These are phyloP conservation scores for Astyanax mexicanus DNA, from an alignment of 2,797 vertebrate genomes.

Conservation along the genomic window DNA sequence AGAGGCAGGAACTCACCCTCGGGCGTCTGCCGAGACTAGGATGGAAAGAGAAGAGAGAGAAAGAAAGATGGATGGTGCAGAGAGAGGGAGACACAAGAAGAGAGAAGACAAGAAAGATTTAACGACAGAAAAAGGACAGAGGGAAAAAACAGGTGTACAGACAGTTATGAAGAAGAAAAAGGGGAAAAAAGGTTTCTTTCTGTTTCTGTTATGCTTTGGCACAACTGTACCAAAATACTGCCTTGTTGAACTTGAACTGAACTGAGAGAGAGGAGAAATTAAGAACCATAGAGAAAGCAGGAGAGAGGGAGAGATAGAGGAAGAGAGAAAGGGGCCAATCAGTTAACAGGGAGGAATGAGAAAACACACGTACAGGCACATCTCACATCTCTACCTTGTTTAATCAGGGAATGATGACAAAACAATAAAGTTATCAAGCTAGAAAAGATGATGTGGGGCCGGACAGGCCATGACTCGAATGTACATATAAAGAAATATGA, in stretches of 20 bases:
- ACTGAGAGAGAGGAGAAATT: too few relatives aligned
- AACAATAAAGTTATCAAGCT: background rate
- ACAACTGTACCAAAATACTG: background rate
- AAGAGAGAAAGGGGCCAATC: background rate
- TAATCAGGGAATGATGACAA: background rate
- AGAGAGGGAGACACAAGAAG: conserved; percentile 55
- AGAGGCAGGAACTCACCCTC: conserved; percentile 98
- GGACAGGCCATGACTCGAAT: background rate
- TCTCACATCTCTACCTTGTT: background rate
- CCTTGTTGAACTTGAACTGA: too few relatives aligned
- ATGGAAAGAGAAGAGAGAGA: conserved; percentile 14
- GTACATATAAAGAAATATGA: background rate
- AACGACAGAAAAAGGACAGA: background rate
- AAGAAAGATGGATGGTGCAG: background rate
- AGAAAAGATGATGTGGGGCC: background rate
- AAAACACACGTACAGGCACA: conserved; percentile 5
- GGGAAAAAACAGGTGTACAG: background rate
- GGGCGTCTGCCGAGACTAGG: conserved; percentile 96
- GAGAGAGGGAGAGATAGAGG: background rate
- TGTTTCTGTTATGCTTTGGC: background rate
- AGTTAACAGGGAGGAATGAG: conserved; percentile 22
- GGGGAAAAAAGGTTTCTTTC: background rate
- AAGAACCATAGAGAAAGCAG: background rate
- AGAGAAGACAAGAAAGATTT: background rate
- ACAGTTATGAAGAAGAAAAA: background rate